phyloP scores from a whole-genome alignment of 2,888 invertebrate genomes.

The Tridacna crocea region DNA sequence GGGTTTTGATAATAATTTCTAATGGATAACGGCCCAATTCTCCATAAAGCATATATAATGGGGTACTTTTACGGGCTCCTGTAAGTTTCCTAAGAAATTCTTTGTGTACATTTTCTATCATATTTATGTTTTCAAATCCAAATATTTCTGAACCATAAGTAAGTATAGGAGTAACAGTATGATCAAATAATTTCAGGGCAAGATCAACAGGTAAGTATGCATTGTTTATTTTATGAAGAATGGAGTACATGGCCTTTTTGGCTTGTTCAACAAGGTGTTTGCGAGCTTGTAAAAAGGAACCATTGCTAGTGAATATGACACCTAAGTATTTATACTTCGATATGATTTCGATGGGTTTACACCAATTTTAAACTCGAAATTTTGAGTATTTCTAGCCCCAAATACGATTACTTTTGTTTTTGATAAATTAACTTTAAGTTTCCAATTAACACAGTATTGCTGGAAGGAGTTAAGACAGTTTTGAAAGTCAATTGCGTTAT shows the following conservation, averaged over 20 bases:
- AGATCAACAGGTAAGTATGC: slow-evolving; percentile 20
- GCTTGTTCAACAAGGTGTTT: slow-evolving; percentile 22
- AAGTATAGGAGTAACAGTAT: slow-evolving; percentile 23
- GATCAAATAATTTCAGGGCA: slow-evolving; percentile 28
- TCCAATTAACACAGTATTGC: slow-evolving; percentile 32
- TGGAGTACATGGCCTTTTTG: slow-evolving; percentile 25
- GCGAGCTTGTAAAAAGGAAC: not conserved
- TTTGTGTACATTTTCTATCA: slow-evolving; percentile 27
- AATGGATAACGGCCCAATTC: slow-evolving; percentile 16
- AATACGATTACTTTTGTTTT: slow-evolving; percentile 25
- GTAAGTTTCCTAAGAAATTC: slow-evolving; percentile 24
- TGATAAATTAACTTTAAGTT: slow-evolving; percentile 11
- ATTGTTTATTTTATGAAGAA: not conserved
- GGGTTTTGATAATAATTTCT: slow-evolving; percentile 17
- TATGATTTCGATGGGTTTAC: not conserved
- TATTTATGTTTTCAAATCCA: slow-evolving; percentile 27
- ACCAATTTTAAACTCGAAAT: slow-evolving; percentile 10
- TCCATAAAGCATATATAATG: slow-evolving; percentile 30
- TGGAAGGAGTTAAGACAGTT: slow-evolving; percentile 20
- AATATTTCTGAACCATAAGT: slow-evolving; percentile 27
- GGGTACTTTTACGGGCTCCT: slow-evolving; percentile 14
- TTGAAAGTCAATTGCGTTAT: slow-evolving; percentile 13
- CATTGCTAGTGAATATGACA: slow-evolving; percentile 8
- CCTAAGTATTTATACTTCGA: slow-evolving; percentile 27
- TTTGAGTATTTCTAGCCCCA: slow-evolving; percentile 16